phyloP scores from a whole-genome alignment of 1,140 invertebrate species.

The Agrypnia vestita region DNA sequence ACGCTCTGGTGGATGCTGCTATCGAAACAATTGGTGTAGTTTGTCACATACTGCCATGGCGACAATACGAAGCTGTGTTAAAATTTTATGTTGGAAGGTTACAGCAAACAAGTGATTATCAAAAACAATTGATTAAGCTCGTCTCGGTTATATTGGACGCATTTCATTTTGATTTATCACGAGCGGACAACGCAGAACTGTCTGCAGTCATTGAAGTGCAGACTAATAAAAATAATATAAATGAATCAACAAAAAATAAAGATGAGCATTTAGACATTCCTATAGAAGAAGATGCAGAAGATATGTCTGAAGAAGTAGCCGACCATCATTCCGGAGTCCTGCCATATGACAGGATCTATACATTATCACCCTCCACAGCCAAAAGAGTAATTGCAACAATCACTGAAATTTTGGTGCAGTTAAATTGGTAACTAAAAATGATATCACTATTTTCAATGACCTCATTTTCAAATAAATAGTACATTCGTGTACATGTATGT shows the following conservation, averaged over 20 bases:
- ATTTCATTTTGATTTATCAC: constrained; percentile 93
- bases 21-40: constrained; percentile 84
- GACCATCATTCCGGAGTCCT: constrained; percentile 51
- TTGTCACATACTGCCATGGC: constrained; percentile 87
- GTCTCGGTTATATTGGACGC: constrained; percentile 89
- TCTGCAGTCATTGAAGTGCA: constrained; percentile 4
- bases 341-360: constrained; percentile 73
- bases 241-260: constrained; percentile 53
- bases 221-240: background rate
- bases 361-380: constrained; percentile 81
- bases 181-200: constrained; percentile 66
- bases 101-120: constrained; percentile 79
- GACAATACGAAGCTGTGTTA: constrained; percentile 87
- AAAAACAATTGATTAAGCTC: constrained; percentile 88
- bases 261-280: constrained; percentile 58
- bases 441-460: constrained; percentile 7
- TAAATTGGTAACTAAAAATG: constrained; percentile 68
- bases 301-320: constrained; percentile 59
- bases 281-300: constrained; percentile 62
- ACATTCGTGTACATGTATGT: constrained; percentile 7
- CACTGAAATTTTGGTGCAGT: constrained; percentile 71
- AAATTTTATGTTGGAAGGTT: constrained; percentile 87
- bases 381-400: constrained; percentile 82
- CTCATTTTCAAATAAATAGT: background rate
- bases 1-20: constrained; percentile 88